phyloP scores from a whole-genome alignment of 2,797 vertebrate species.

The Sebastes melanostomus region DNA sequence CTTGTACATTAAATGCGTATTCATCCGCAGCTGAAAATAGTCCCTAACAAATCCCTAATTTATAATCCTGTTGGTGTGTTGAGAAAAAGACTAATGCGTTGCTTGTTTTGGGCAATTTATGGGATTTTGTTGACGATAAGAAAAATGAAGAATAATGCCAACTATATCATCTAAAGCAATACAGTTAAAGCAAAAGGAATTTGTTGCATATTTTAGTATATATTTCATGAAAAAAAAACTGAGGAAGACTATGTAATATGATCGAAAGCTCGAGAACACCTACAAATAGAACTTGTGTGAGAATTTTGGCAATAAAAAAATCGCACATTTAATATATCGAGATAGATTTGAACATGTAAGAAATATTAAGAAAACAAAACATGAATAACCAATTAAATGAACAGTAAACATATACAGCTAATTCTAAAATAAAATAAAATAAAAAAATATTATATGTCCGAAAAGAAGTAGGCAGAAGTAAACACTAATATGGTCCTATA shows the following conservation, averaged over 20 bases:
- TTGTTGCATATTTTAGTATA: background rate
- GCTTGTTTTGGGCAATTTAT: background rate
- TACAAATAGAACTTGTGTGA: background rate
- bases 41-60: no score
- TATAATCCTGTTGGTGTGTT: no score
- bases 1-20: background rate
- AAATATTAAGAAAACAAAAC: no score
- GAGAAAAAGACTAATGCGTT: no score
- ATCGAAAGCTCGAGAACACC: background rate
- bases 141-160: background rate
- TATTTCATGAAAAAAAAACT: background rate
- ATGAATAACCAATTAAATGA: accelerated
- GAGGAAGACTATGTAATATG: background rate
- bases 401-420: no score
- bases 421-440: no score
- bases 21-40: background rate
- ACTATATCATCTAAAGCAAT: background rate
- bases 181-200: background rate
- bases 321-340: background rate
- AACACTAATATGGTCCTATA: no score
- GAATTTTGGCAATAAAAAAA: background rate
- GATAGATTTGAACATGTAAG: accelerated
- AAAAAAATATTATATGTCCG: accelerated
- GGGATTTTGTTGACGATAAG: background rate
- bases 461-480: no score